A percentile compares a stretch with the other conserved stretches of the same genome.
phyloP scores from a whole-genome alignment of 2,113 vertebrate genomes.

The Odocoileus virginianus region DNA sequence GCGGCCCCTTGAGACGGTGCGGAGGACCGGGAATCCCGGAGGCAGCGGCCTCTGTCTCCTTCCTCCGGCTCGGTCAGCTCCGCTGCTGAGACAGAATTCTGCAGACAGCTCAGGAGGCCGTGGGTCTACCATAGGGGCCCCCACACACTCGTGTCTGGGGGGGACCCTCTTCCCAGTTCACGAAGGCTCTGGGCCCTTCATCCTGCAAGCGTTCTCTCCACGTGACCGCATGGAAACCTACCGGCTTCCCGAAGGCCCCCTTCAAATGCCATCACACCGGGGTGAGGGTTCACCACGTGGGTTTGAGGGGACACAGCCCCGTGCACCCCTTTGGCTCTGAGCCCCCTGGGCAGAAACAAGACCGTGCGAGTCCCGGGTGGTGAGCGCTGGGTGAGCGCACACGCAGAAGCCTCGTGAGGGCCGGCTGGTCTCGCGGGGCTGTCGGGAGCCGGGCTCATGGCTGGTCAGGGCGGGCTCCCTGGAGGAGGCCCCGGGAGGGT shows the following conservation, averaged over 20 bases:
- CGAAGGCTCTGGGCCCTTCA: not conserved
- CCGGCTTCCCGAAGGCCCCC: not conserved
- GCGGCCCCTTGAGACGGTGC: fast-evolving
- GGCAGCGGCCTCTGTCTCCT: not conserved
- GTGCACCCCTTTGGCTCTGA: fast-evolving
- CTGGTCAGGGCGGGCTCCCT: fast-evolving
- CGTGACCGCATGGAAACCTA: fast-evolving
- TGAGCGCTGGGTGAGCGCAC: fast-evolving
- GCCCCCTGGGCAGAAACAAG: not conserved
- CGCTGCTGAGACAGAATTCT: not conserved
- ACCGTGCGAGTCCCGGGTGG: fast-evolving
- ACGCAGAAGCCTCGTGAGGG: not conserved
- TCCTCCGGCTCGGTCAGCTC: not conserved
- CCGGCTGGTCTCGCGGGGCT: not conserved
- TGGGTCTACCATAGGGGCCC: not conserved
- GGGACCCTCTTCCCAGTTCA: not conserved
- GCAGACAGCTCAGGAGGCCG: not conserved
- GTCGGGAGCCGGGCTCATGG: not conserved
- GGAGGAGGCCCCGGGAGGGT: not conserved
- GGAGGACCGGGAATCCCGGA: not conserved
- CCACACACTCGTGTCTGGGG: fast-evolving
- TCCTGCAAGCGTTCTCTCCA: not conserved
- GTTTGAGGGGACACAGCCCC: fast-evolving
- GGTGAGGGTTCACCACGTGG: fast-evolving
- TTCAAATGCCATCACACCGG: fast-evolving